phyloP scores from a whole-genome alignment of 2,113 vertebrate species.

The Syngnathus scovelli region DNA sequence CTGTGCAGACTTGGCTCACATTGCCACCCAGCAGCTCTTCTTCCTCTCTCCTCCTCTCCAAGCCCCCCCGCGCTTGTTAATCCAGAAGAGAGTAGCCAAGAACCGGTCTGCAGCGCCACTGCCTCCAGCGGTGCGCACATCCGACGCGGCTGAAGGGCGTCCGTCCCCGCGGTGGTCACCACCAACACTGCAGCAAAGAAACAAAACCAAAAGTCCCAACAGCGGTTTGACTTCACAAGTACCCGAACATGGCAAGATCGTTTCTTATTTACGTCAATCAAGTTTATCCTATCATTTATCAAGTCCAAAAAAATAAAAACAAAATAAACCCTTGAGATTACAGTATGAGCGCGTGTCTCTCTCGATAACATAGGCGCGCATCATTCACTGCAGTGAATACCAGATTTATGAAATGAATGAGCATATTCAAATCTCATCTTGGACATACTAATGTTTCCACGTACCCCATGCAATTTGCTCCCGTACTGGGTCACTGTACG shows the following conservation, averaged over 20 bases:
- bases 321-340: background rate
- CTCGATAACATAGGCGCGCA: too few species aligned
- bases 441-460: too few species aligned
- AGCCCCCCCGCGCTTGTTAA: slow-evolving; percentile 34
- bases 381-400: too few species aligned
- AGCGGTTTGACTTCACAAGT: background rate
- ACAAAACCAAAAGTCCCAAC: background rate
- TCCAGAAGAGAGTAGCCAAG: slow-evolving; percentile 17
- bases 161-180: slow-evolving; percentile 11
- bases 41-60: slow-evolving; percentile 31
- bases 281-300: background rate
- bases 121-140: slow-evolving; percentile 69
- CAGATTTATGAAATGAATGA: too few species aligned
- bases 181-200: background rate
- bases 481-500: too few species aligned
- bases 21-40: slow-evolving; percentile 22
- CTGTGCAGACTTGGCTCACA: slow-evolving; percentile 59
- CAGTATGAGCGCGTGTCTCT: too few species aligned
- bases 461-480: too few species aligned
- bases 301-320: too few species aligned
- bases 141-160: slow-evolving; percentile 43
- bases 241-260: background rate
- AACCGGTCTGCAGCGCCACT: slow-evolving; percentile 54
- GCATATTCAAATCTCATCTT: too few species aligned
- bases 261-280: background rate